A percentile compares a stretch with the other conserved stretches of the same genome.
Evolutionary conservation across 2,888 invertebrate genomes (phyloP).

Genomic region (Cetonia aurata): DNA sequence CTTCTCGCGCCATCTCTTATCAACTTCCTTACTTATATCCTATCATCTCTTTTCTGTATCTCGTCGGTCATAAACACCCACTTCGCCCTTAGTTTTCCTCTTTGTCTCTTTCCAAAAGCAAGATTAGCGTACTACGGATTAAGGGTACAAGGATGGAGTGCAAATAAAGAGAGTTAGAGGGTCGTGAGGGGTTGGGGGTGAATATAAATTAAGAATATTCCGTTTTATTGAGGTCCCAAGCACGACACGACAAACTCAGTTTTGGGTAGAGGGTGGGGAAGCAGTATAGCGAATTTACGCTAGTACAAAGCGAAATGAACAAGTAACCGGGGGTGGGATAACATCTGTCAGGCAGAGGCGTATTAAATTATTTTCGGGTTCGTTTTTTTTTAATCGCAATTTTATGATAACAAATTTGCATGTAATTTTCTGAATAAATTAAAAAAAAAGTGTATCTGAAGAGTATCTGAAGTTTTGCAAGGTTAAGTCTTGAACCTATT

Average conservation of each 20-base stretch:
- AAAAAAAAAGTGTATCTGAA: too few relatives aligned
- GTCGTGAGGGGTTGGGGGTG: not conserved
- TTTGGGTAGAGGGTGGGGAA: too few relatives aligned
- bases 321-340: not conserved
- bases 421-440: too few relatives aligned
- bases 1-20: not conserved
- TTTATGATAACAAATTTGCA: too few relatives aligned
- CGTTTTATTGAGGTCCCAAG: conserved; percentile 1
- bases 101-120: not conserved
- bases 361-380: not conserved
- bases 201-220: conserved; percentile 1
- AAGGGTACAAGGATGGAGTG: not conserved
- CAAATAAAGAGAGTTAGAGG: not conserved
- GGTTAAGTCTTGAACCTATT: too few relatives aligned
- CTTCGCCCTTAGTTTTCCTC: not conserved
- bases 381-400: too few relatives aligned
- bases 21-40: not conserved
- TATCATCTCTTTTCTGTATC: not conserved
- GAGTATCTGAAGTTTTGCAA: too few relatives aligned
- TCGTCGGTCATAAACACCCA: conserved; percentile 8
- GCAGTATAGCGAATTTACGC: too few relatives aligned
- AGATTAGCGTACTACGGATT: conserved; percentile 11
- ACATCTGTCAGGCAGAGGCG: not conserved
- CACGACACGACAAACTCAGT: too few relatives aligned
- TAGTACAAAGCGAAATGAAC: not conserved